A percentile compares a stretch with the other conserved stretches of the same genome.
Conservation (phyloP, 2,888 invertebrate genomes). For the Orchestes rusci region DNA sequence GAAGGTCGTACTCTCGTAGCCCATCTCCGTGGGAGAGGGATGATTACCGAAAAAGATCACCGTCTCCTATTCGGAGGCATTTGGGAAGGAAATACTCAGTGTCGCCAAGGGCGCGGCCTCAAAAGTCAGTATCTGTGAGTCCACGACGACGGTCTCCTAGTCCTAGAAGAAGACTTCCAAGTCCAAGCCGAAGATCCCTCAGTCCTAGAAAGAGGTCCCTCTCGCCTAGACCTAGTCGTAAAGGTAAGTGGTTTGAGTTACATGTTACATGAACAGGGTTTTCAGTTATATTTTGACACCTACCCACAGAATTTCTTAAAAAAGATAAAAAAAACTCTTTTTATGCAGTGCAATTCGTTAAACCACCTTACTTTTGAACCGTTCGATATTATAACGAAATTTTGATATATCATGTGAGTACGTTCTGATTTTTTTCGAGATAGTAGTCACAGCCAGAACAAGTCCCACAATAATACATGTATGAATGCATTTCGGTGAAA, state of each 20-base stretch:
- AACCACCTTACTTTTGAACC: too few species aligned
- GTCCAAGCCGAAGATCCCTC: slow-evolving; percentile 11
- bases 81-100: slow-evolving; percentile 6
- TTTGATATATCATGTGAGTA: too few species aligned
- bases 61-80: slow-evolving; percentile 26
- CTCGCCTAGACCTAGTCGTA: background rate
- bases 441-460: too few species aligned
- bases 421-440: too few species aligned
- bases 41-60: slow-evolving; percentile 22
- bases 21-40: slow-evolving; percentile 26
- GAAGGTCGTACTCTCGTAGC: slow-evolving; percentile 39
- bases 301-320: too few species aligned
- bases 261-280: background rate
- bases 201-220: slow-evolving; percentile 11
- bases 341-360: too few species aligned
- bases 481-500: too few species aligned
- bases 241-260: slow-evolving; percentile 10
- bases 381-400: too few species aligned
- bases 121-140: slow-evolving; percentile 6
- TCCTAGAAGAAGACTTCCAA: slow-evolving; percentile 9
- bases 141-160: slow-evolving; percentile 14
- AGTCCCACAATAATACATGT: too few species aligned
- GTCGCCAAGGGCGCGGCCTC: slow-evolving; percentile 4
- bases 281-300: background rate
- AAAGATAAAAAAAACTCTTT: too few species aligned